A percentile compares a stretch with the other conserved stretches of the same genome.
phyloP scores from a whole-genome alignment of 2,797 vertebrate genomes.

The Cetoscarus ocellatus region DNA sequence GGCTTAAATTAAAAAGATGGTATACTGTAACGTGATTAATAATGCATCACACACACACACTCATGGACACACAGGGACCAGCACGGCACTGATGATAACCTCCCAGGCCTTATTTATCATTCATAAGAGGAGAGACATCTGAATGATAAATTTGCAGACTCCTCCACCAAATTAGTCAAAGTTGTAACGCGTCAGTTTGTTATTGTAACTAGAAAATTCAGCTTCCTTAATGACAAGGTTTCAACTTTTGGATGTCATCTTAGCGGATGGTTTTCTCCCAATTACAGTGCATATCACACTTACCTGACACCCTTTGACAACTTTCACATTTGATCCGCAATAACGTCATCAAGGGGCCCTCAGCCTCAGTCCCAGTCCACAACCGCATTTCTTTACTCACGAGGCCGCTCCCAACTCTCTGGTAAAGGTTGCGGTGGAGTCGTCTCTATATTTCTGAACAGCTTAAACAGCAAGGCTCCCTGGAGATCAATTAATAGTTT shows the following conservation, averaged over 20 bases:
- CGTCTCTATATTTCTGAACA: constrained; percentile 73
- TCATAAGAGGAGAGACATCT: constrained; percentile 49
- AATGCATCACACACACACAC: constrained; percentile 51
- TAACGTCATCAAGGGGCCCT: constrained; percentile 49
- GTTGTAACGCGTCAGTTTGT: constrained; percentile 16
- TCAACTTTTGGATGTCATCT: constrained; percentile 8
- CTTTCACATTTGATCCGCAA: constrained; percentile 35
- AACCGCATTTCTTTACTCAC: constrained; percentile 30
- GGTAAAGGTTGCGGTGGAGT: constrained; percentile 63
- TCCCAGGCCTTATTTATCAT: constrained; percentile 61
- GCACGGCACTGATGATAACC: constrained; percentile 50
- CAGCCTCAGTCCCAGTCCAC: constrained; percentile 35
- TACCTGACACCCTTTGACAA: constrained; percentile 29
- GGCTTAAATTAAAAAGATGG: constrained; percentile 42
- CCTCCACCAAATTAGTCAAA: constrained; percentile 42
- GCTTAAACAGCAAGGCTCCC: constrained; percentile 78
- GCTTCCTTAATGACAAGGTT: neutral
- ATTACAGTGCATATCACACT: constrained; percentile 6
- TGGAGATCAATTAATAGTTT: constrained; percentile 85
- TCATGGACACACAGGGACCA: constrained; percentile 43
- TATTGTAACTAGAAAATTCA: constrained; percentile 8
- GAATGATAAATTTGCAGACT: constrained; percentile 44
- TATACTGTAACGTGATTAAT: constrained; percentile 61
- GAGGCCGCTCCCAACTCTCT: constrained; percentile 45
- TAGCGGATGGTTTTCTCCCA: neutral